These are phyloP conservation scores for Aphaenogaster rudis DNA, from an alignment of 1,140 invertebrate genomes.

Conservation along the genomic window DNA sequence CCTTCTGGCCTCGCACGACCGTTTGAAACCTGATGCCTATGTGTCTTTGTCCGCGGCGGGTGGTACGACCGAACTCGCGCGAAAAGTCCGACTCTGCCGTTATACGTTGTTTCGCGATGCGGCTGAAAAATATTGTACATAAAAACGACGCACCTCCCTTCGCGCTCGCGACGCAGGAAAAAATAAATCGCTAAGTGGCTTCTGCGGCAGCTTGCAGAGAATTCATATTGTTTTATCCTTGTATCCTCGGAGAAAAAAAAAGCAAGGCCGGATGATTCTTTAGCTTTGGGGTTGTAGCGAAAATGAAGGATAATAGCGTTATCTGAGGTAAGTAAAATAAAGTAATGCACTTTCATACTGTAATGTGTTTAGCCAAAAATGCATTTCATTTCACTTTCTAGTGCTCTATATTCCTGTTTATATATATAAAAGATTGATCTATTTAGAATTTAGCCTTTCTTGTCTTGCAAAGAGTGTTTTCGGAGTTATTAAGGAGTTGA, in stretches of 20 bases:
- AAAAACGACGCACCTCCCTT: background rate
- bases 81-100: conserved; percentile 20
- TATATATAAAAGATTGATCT: background rate
- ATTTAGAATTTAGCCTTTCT: background rate
- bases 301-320: conserved; percentile 36
- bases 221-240: conserved; percentile 31
- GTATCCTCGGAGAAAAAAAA: background rate
- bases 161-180: background rate
- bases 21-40: conserved; percentile 68
- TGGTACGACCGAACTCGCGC: conserved; percentile 15
- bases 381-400: background rate
- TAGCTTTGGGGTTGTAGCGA: background rate
- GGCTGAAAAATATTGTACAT: conserved; percentile 2
- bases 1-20: conserved; percentile 34
- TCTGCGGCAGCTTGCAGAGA: conserved; percentile 1
- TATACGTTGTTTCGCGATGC: conserved; percentile 2
- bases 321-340: conserved; percentile 6
- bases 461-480: background rate
- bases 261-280: background rate
- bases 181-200: conserved; percentile 52
- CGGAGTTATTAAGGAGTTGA: background rate
- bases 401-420: background rate
- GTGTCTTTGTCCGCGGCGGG: conserved; percentile 25
- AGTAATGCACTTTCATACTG: conserved; percentile 5
- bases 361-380: background rate